Base-by-base conservation (phyloP, 2,797 vertebrate genomes). In the Lacerta agilis region DNA sequence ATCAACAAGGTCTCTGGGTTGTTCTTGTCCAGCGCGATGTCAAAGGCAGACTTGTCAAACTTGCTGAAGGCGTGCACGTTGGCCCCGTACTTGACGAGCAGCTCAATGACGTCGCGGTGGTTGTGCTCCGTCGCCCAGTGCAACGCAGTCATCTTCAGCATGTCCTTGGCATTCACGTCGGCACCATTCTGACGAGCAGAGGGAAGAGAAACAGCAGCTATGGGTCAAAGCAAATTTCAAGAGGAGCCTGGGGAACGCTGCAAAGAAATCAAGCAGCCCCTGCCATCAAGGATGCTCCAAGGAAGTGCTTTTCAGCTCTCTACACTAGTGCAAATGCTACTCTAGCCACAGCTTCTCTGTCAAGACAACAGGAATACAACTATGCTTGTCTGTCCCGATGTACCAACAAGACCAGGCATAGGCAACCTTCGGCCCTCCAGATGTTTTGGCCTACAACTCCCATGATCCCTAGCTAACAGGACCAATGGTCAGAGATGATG, bases 91-190 rank as follows among this genome's bases (percentile, higher is more conserved):
- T 97, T 98, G 90, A 99, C 88, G 15, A 99, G 97, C 27, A 98
- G 95, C 92, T 98, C 97, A 0, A 97, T 97, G 0, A 98, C 97
- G 0, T 94, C 89, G 0, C 97, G 96, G 91, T 98, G 98, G 38
- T 96, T 97, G 77, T 98, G 97, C 90, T 99, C 98, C 0, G 98
- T 97, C 0, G 98, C 98, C 98, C 98, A 99, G 89, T 99, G 98
- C 83, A 99, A 94, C 1, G 98, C 98, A 0, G 98, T 99, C 98
- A 99, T 99, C 95, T 98, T 98, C 94, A 99, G 92, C 98, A 99
- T 98, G 96, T 99, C 98, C 95, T 97, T 98, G 91, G 98, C 98
- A 1, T 99, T 99, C 38, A 99, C 97, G 90, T 99, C 98, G 0
- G 98, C 98, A 0, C 98, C 98, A 0, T 98, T 98, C 98, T 99